Base-by-base conservation (phyloP, 1,140 invertebrate genomes). In the Lutraria rhynchaena region DNA sequence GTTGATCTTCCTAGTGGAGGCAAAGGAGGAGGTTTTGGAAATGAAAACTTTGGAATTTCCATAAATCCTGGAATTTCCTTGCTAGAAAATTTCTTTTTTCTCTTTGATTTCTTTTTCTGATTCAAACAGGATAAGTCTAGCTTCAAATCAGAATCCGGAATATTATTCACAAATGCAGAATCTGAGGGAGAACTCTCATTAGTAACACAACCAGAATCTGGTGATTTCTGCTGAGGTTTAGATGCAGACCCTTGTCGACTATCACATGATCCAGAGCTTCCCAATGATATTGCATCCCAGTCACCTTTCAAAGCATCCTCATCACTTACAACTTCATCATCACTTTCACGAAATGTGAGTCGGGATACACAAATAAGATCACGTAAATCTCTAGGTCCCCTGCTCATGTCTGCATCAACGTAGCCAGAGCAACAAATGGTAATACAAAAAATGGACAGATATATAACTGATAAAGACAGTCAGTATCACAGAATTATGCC, bases 171-270 rank as follows among this genome's bases (percentile, higher is more conserved):
- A 63, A n/a, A n/a, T 41, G 46, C 31, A 27, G 73, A 58, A 58
- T 85, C 78, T 49, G 82, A 82, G 24, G 83, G 86, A 5, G 89
- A 86, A n/a, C 87, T 83, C n/a, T 86, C 89, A 85, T 89, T 90
- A 76, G 88, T 90, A 5, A 87, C 82, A 75, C 89, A 90, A 15
- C 90, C 90, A 63, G 89, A 91, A 75, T 91, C 90, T 31, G 90
- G 88, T 31, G 89, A 89, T 65, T 58, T 75, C 53, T 1, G 11
- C 27, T 35, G 27, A 22, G 35, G 33, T 1, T 33, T n/a, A 13
- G 53, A 13, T 19, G 69, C 57, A n/a, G 57, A 71, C 51, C 55
- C 55, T 41, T 73, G 78, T 22, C 57, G 22, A 35, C 78, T 71
- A 29, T 81, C 78, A 71, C 67, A 81, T 46, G 78, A 81, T n/a